phyloP scores from a whole-genome alignment of 2,797 vertebrate species.

The Vespertilio murinus region DNA sequence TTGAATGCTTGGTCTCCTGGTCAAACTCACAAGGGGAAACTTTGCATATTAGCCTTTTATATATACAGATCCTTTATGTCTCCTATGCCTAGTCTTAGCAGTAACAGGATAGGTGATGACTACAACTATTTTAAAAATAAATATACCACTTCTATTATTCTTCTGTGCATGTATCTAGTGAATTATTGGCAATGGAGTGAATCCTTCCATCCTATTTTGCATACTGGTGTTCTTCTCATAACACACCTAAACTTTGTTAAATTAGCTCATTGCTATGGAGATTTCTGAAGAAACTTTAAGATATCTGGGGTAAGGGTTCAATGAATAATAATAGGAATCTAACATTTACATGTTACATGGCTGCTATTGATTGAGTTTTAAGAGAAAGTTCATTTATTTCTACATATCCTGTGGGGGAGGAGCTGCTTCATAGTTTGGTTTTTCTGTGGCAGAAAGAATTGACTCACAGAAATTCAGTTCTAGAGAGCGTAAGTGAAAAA shows the following conservation, averaged over 20 bases:
- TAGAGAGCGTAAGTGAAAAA: background rate
- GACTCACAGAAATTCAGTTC: background rate
- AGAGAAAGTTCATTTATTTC: background rate
- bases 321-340: background rate
- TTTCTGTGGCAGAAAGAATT: background rate
- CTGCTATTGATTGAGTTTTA: background rate
- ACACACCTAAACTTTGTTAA: background rate
- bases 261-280: background rate
- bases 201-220: background rate
- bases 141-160: background rate
- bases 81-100: background rate
- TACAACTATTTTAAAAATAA: slow-evolving; percentile 2
- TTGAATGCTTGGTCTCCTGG: no score
- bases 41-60: no score
- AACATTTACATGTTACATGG: background rate
- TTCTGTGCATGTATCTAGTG: background rate
- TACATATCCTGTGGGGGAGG: background rate
- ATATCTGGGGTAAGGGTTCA: background rate
- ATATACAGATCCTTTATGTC: background rate
- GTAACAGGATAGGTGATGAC: background rate
- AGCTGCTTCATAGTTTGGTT: background rate
- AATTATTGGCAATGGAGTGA: background rate
- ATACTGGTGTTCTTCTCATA: background rate
- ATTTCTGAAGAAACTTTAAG: background rate
- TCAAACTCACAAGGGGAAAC: no score